Evolutionary conservation across 2,113 vertebrate species (phyloP).

Genomic region (Gavia stellata): DNA sequence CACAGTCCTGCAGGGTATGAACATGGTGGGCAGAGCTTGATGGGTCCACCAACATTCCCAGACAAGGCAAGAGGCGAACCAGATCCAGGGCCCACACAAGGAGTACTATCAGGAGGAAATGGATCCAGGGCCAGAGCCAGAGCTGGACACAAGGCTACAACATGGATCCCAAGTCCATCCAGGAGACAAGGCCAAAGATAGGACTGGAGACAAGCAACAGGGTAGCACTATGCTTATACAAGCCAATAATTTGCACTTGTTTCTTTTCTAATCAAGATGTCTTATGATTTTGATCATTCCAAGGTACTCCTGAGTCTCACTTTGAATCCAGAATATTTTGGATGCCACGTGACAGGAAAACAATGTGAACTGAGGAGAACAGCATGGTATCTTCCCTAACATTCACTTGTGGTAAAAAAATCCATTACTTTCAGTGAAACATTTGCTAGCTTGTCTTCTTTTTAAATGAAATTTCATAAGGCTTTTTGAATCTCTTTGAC

Average conservation of each 20-base stretch:
- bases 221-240: background rate
- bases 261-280: background rate
- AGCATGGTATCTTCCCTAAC: background rate
- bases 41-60: background rate
- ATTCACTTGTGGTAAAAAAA: background rate
- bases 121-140: background rate
- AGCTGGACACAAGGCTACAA: background rate
- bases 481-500: background rate
- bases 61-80: background rate
- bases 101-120: background rate
- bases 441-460: background rate
- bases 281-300: background rate
- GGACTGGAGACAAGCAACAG: background rate
- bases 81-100: background rate
- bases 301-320: background rate
- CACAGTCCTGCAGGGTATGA: background rate
- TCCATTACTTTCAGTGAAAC: background rate
- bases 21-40: accelerated
- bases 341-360: background rate
- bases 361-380: background rate
- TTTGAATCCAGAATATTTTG: background rate
- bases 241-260: background rate
- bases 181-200: background rate
- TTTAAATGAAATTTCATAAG: background rate
- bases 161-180: background rate